phyloP scores from a whole-genome alignment of 2,113 vertebrate species.

The Corythaixoides concolor region DNA sequence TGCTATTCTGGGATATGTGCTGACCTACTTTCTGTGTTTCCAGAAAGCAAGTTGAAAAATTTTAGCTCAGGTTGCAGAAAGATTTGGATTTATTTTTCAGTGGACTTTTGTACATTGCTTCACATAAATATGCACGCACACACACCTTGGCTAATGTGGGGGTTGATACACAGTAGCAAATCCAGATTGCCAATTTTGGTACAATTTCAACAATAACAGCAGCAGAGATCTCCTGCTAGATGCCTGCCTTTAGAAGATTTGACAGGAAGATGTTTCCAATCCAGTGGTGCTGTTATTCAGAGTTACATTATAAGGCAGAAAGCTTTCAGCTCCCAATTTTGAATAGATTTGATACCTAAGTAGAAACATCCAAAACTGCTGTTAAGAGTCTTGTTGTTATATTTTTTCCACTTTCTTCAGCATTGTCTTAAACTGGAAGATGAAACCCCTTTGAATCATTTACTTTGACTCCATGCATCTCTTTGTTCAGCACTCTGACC shows the following conservation, averaged over 20 bases:
- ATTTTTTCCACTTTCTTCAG: neutral
- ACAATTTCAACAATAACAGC: neutral
- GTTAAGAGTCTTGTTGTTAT: neutral
- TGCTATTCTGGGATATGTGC: conserved; percentile 32
- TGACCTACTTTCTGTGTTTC: conserved; percentile 48
- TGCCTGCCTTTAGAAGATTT: neutral
- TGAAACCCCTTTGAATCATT: neutral
- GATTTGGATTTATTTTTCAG: conserved; percentile 6
- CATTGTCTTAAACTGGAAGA: neutral
- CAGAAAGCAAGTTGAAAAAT: conserved; percentile 9
- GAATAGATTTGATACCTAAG: neutral
- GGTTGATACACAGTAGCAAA: neutral
- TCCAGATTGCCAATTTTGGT: neutral
- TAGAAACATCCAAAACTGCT: neutral
- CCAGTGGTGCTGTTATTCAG: neutral
- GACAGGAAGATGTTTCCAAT: neutral
- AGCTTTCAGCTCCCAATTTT: neutral
- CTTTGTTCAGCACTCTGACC: neutral
- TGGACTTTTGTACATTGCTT: neutral
- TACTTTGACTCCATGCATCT: neutral
- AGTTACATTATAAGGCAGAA: neutral
- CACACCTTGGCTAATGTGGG: neutral
- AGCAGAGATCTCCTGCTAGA: neutral
- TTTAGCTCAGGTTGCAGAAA: neutral
- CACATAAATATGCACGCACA: neutral